phyloP scores from a whole-genome alignment of 2,113 vertebrate genomes.

The human (Homo sapiens) region GRCh38 chr3:187695501-187696000 shows the following conservation, averaged over 20 bases:
- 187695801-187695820: background rate
- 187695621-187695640: background rate
- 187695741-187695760: too few relatives aligned
- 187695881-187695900: background rate
- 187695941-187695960: background rate
- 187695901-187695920: background rate
- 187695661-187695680: background rate
- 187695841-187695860: background rate
- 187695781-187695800: background rate
- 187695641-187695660: background rate
- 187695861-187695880: background rate
- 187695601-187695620: background rate
- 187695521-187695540: background rate
- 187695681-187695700: background rate
- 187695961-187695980: background rate
- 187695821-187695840: background rate
- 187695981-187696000: background rate
- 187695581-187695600: background rate
- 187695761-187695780: background rate
- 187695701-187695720: background rate
- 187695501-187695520: background rate
- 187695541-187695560: background rate
- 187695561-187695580: background rate
- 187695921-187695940: background rate
- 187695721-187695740: fast-evolving